A percentile compares a stretch with the other conserved stretches of the same genome.
These are phyloP conservation scores for Morone saxatilis DNA, from an alignment of 2,113 vertebrate species.

Conservation along the genomic window DNA sequence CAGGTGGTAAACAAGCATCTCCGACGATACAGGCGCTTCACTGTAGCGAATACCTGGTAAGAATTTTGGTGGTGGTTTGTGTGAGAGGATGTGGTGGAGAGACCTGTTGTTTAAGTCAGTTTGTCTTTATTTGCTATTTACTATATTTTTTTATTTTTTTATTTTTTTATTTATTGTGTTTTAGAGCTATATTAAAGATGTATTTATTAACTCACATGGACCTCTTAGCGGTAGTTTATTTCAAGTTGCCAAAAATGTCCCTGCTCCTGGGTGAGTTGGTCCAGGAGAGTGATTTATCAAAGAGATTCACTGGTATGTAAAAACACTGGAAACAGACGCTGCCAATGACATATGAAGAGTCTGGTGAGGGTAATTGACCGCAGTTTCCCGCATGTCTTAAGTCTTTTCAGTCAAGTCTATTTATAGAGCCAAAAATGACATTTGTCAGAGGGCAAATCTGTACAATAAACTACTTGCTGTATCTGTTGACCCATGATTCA, in stretches of 20 bases:
- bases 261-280: slow-evolving; percentile 6
- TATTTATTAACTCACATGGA: background rate
- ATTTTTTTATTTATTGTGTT: background rate
- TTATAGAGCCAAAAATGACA: background rate
- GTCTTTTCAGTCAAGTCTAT: background rate
- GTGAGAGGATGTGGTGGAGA: background rate
- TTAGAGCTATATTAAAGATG: background rate
- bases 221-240: slow-evolving; percentile 16
- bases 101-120: background rate
- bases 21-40: slow-evolving; percentile 91
- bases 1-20: slow-evolving; percentile 90
- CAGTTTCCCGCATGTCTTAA: background rate
- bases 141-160: background rate
- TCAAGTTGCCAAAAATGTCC: slow-evolving; percentile 24
- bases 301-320: background rate
- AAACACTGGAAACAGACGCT: slow-evolving; percentile 8
- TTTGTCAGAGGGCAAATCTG: background rate
- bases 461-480: background rate
- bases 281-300: slow-evolving; percentile 2
- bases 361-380: background rate
- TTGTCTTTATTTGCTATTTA: background rate
- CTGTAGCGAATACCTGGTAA: slow-evolving; percentile 93
- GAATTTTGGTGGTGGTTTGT: slow-evolving; percentile 10
- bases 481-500: background rate
- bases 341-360: background rate